Base-by-base conservation (phyloP, 2,113 vertebrate genomes). In the Dicentrarchus labrax region DNA sequence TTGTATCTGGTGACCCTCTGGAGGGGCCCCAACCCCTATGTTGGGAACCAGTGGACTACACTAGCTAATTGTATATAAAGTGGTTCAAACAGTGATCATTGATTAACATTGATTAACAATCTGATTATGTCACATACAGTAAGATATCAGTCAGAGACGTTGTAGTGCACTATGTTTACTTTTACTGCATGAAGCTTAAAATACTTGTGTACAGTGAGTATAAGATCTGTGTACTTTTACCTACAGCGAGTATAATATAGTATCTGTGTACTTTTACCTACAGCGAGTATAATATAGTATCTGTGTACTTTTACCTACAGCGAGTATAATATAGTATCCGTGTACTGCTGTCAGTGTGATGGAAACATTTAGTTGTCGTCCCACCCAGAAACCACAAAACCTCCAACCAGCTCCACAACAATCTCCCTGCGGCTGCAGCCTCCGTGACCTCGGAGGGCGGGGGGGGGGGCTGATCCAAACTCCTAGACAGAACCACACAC, bases 351-450 rank as follows among this genome's bases (percentile, higher is more conserved):
- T 68, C 65, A 68, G 72, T 36, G 7, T 38, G 36, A 57, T 51
- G 57, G 39, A 47, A 73, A 43, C 47, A 19, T 59, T 71, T n/a
- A 39, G 41, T 24, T n/a, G 41, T 36, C 36, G 74, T 65, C 41
- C 59, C 66, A 47, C 75, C 43, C 70, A 64, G 10, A 6, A 39
- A 67, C 83, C 71, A 66, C 36, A 54, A 72, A 83, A 76, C 43
- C 80, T 65, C 64, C 16, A n/a, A 30, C 21, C 72, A 47, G 75
- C 22, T 53, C 51, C 75, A 72, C 80, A 83, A 76, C 76, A 82
- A 68, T 45, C 61, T 78, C 43, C 68, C 45, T n/a, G 47, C 12
- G 72, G 72, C 56, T 39, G 38, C 70, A 22, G 48, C 70, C 56
- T 76, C 30, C 0, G 0, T 54, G 65, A 79, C 72, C 57, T 57